A percentile compares a stretch with the other conserved stretches of the same genome.
Conservation (phyloP, 2,113 vertebrate genomes). For the Oreochromis spilurus region DNA sequence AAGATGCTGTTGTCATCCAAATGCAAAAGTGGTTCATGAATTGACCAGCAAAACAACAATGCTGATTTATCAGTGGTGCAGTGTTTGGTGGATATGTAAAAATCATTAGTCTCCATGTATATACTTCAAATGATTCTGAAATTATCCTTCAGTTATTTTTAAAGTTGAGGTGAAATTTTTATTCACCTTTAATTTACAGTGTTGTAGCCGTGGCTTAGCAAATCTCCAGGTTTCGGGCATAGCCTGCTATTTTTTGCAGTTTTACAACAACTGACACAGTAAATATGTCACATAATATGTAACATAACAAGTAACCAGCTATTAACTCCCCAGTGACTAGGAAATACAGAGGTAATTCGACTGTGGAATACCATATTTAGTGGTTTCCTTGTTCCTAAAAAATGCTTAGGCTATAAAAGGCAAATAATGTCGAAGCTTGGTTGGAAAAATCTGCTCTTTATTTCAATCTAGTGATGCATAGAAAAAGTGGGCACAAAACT, state of each 20-base stretch:
- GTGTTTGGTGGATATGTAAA: neutral
- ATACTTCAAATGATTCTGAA: neutral
- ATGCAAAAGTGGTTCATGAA: neutral
- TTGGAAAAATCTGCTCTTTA: slow-evolving; percentile 19
- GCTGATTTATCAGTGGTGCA: neutral
- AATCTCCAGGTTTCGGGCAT: neutral
- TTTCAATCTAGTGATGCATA: neutral
- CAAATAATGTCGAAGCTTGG: neutral
- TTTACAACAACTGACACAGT: slow-evolving; percentile 7
- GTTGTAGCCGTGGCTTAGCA: neutral
- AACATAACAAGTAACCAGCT: slow-evolving; percentile 10
- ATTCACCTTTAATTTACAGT: slow-evolving; percentile 5
- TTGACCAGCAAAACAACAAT: neutral
- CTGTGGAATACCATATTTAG: slow-evolving; percentile 31
- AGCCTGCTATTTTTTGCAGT: neutral
- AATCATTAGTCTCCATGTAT: accelerated
- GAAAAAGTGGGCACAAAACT: neutral
- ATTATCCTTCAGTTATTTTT: neutral
- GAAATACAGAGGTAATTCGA: slow-evolving; percentile 6
- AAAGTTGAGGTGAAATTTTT: neutral
- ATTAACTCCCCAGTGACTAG: slow-evolving; percentile 18
- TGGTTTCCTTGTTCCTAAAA: slow-evolving; percentile 24
- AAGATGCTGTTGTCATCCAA: slow-evolving; percentile 28
- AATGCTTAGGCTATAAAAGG: slow-evolving; percentile 1
- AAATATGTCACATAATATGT: slow-evolving; percentile 41